Evolutionary conservation across 2,888 invertebrate genomes (phyloP).

Genomic region (Drosophila cognata): DNA sequence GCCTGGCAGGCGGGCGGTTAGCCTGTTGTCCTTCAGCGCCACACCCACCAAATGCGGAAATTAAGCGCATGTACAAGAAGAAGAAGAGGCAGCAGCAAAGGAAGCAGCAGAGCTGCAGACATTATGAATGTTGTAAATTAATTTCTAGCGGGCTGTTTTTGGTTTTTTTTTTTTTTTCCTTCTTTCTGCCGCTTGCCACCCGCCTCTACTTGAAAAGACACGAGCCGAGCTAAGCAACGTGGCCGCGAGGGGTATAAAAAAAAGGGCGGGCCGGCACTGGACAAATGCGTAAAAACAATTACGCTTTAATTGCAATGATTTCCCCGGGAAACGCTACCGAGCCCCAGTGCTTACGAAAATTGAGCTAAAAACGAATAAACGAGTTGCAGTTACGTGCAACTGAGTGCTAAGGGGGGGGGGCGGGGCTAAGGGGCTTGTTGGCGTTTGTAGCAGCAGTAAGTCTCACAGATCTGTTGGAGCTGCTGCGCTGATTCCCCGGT

Average conservation of each 20-base stretch:
- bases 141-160: conserved; percentile 53
- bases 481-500: not conserved
- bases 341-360: conserved; percentile 53
- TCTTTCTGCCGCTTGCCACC: conserved; percentile 16
- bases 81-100: conserved; percentile 29
- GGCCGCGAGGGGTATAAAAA: not conserved
- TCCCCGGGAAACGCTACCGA: conserved; percentile 66
- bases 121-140: conserved; percentile 80
- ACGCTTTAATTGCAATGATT: conserved; percentile 84
- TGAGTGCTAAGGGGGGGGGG: not conserved
- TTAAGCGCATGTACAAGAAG: conserved; percentile 66
- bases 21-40: conserved; percentile 67
- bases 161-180: not conserved
- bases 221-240: conserved; percentile 65
- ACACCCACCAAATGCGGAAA: conserved; percentile 71
- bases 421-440: not conserved
- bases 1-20: conserved; percentile 28
- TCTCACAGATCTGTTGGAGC: conserved; percentile 8
- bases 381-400: conserved; percentile 33
- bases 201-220: conserved; percentile 65
- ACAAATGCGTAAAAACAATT: conserved; percentile 82
- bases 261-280: conserved; percentile 41
- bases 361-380: conserved; percentile 46
- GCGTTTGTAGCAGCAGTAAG: not conserved
- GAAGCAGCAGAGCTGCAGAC: conserved; percentile 38